Evolutionary conservation across 2,888 invertebrate species (phyloP), one percentile per base, ranked within the genome.

Genomic region (Trichopoda pennipes): DNA sequence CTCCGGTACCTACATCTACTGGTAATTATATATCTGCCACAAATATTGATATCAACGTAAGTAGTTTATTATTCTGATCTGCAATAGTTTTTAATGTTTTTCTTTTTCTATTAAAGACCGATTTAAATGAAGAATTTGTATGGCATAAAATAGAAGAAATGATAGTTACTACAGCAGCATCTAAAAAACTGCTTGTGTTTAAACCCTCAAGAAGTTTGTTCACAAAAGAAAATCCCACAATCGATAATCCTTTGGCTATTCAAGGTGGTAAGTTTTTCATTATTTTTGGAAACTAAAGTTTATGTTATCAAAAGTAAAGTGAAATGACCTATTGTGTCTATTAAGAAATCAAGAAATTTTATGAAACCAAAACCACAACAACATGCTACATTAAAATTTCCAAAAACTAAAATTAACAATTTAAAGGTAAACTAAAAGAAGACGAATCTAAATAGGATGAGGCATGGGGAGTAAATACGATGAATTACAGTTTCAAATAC

Each of bases 81-180:
- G 6, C 17, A 35, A 70, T 60, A 49, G 49, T 35, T 38, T 58
- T 60, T 35, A 32, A 49, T 12, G 7, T 10, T 14, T 38, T 53
- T 55, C 44, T 47, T 74, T n/a, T n/a, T n/a, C n/a, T 47, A 16
- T 28, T 47, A 49, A 81, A 91, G 87, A 86, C 90, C 66, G 85
- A 91, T 88, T 83, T 90, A 19, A 89, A 89, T 14, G 91, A 92
- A 49, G 92, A 92, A 51, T 86, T 87, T 0, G 92, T 92, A 85
- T 96, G 96, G 96, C 92, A 92, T 77, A 94, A 94, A 88, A 92
- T 97, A 42, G 97, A 97, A 89, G 95, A 96, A 91, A 94, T 95
- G 91, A 89, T 96, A 28, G 92, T 96, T 8, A 93, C 94, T 81
- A 94, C 94, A 83, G 94, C 94, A 81, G 94, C 94, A 3, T 93